Percentiles rank a stretch among this genome's conserved stretches.
Conservation (phyloP, 2,797 vertebrate species). For the Melanogrammus aeglefinus region DNA sequence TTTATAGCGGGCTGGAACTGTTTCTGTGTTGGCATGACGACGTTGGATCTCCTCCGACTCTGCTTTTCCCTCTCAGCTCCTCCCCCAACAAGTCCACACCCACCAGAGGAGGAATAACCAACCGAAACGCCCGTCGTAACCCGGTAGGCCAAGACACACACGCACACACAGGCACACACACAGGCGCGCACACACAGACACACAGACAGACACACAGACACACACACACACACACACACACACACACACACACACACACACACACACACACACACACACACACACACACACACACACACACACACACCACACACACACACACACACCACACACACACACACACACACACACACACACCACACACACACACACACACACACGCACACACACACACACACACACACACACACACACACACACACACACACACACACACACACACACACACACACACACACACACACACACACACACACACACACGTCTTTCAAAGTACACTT, state of each 20-base stretch:
- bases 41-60: neutral
- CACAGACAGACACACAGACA: slow-evolving; percentile 4
- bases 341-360: neutral
- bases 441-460: neutral
- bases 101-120: slow-evolving; percentile 65
- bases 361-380: slow-evolving; percentile 2
- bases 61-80: slow-evolving; percentile 52
- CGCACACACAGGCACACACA: slow-evolving; percentile 8
- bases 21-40: neutral
- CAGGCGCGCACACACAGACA: no score
- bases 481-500: no score
- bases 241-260: neutral
- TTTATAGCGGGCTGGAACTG: neutral
- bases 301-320: slow-evolving; percentile 5
- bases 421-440: slow-evolving; percentile 4
- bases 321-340: slow-evolving; percentile 5
- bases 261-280: slow-evolving; percentile 1
- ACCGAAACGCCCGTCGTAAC: slow-evolving; percentile 82
- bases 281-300: neutral
- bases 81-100: slow-evolving; percentile 77
- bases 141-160: slow-evolving; percentile 67
- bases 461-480: slow-evolving; percentile 1
- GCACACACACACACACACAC: neutral
- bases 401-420: slow-evolving; percentile 4
- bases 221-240: slow-evolving; percentile 3